These are phyloP conservation scores for Stercorarius parasiticus DNA, from an alignment of 2,113 vertebrate genomes.

Conservation along the genomic window DNA sequence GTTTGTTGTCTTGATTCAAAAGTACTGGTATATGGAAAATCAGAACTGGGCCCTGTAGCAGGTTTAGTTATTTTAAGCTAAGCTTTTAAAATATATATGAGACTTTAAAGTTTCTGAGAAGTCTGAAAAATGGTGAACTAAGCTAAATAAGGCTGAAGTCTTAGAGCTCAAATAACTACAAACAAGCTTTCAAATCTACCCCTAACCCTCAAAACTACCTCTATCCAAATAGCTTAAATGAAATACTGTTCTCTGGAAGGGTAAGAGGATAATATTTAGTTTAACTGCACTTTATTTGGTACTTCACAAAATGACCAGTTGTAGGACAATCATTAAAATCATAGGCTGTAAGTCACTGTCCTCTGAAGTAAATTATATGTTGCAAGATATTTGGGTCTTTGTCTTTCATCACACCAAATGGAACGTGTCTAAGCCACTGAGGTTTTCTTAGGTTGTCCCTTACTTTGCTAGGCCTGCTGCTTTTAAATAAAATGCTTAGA, in stretches of 20 bases:
- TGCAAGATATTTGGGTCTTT: not conserved
- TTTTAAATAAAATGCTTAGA: not conserved
- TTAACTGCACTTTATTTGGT: slow-evolving; percentile 49
- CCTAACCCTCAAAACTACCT: not conserved
- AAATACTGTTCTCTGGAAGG: not conserved
- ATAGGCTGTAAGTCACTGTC: slow-evolving; percentile 46
- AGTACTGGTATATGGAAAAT: not conserved
- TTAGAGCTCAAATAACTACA: not conserved
- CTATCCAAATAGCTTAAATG: not conserved
- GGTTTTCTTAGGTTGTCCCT: not conserved
- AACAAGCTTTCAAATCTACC: not conserved
- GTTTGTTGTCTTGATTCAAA: not conserved
- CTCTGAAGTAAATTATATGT: slow-evolving; percentile 54
- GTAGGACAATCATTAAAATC: slow-evolving; percentile 68
- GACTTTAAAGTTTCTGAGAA: not conserved
- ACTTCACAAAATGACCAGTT: slow-evolving; percentile 61
- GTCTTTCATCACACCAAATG: slow-evolving; percentile 54
- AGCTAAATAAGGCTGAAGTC: not conserved
- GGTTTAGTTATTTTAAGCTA: not conserved
- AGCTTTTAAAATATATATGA: not conserved
- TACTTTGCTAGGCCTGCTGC: not conserved
- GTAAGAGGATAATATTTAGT: not conserved
- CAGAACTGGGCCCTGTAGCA: not conserved
- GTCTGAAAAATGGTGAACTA: not conserved
- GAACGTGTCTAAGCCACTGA: not conserved